Evolutionary conservation across 2,113 vertebrate genomes (phyloP).

Genomic region (Trogon melanurus): DNA sequence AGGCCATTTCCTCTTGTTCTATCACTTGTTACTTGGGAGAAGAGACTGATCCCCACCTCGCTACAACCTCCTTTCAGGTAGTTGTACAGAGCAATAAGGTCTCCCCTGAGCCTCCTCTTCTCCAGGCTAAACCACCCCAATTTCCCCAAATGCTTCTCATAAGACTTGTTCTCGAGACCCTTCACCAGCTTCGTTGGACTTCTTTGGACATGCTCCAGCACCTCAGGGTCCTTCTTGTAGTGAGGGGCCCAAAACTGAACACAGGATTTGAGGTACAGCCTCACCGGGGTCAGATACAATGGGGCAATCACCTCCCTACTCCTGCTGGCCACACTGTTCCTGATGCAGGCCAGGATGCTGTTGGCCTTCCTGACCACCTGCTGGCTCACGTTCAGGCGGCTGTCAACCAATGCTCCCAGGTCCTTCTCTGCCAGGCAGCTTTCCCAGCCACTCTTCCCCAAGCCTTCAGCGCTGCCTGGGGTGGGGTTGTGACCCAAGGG

Average conservation of each 20-base stretch:
- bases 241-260: neutral
- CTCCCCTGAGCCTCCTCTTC: neutral
- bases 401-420: rapidly evolving
- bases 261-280: rapidly evolving
- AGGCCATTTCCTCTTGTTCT: neutral
- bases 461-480: rapidly evolving
- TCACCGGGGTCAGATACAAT: neutral
- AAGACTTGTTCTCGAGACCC: neutral
- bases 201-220: rapidly evolving
- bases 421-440: rapidly evolving
- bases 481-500: neutral
- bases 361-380: neutral
- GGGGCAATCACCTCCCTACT: rapidly evolving
- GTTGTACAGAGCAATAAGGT: rapidly evolving
- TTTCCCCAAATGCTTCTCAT: neutral
- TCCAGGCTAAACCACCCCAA: neutral
- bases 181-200: neutral
- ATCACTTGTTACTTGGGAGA: no score
- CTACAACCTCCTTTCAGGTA: neutral
- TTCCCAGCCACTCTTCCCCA: neutral
- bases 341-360: neutral
- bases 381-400: neutral
- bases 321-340: neutral
- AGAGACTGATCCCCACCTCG: rapidly evolving
- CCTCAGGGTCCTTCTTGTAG: rapidly evolving